Conservation (phyloP, 2,797 vertebrate species). For the Diceros bicornis region DNA sequence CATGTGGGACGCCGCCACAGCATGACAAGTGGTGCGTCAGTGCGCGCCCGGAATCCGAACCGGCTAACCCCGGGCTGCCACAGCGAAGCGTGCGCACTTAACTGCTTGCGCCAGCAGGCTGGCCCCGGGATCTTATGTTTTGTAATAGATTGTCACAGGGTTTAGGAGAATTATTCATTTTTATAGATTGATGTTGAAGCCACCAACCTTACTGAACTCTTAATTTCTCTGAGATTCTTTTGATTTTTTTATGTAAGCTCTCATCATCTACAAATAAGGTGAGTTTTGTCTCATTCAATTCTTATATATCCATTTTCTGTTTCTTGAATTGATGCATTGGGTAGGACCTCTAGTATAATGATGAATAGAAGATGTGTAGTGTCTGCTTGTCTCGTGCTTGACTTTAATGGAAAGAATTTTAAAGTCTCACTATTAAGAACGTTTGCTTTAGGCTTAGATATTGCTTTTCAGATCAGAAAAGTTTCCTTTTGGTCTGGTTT, state of each 20-base stretch:
- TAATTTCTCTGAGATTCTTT: background rate
- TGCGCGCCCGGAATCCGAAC: too few species aligned
- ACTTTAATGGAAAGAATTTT: slow-evolving; percentile 32
- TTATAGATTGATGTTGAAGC: background rate
- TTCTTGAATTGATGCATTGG: background rate
- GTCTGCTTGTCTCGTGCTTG: background rate
- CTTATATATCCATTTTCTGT: background rate
- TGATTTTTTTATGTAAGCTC: background rate
- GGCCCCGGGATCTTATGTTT: background rate
- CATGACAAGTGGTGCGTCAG: too few species aligned
- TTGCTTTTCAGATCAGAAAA: background rate
- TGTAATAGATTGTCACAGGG: background rate
- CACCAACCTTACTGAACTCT: background rate
- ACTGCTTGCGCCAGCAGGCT: too few species aligned
- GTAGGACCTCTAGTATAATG: background rate
- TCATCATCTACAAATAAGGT: background rate
- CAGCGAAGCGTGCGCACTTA: too few species aligned
- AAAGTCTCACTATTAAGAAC: background rate
- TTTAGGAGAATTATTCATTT: background rate
- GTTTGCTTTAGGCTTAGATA: background rate
- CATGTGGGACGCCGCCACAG: too few species aligned
- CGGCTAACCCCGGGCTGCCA: too few species aligned
- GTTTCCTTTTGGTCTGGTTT: slow-evolving; percentile 2
- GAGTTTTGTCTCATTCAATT: slow-evolving; percentile 36
- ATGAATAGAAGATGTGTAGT: background rate